Base-by-base conservation (phyloP, 2,888 invertebrate genomes). In the Bedellia somnulentella region DNA sequence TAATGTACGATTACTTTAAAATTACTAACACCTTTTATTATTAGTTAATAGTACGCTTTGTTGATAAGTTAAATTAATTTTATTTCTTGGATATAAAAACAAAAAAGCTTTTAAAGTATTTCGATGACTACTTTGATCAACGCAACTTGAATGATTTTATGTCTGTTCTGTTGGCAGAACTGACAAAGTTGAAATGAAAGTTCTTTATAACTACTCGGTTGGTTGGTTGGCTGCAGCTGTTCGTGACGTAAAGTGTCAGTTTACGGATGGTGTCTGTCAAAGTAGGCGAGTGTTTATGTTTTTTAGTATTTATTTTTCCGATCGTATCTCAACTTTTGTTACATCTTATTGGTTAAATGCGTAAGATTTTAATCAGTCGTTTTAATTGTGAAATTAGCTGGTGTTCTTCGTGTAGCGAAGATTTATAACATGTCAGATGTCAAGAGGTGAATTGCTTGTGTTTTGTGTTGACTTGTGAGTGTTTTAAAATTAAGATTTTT, bases 211-310 rank as follows among this genome's bases (percentile, higher is more conserved):
- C n/a, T n/a, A n/a, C n/a, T n/a, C n/a, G n/a, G n/a, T n/a, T n/a
- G n/a, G n/a, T n/a, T n/a, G n/a, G 31, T 63, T 68, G 68, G 67
- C 54, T 67, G 49, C 48, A 37, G 45, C 49, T n/a, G n/a, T n/a
- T n/a, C n/a, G n/a, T n/a, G n/a, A n/a, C n/a, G 15, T n/a, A 6
- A 51, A 47, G 50, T 62, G 64, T 67, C 64, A 73, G 70, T 71
- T 64, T 61, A 57, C 57, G 52, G 51, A 59, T 56, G 60, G 55
- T 61, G 32, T 52, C 66, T 75, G 73, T 75, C 73, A 75, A 67
- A 67, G 68, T 54, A 59, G 68, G 68, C 63, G 62, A 70, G 62
- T 75, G 73, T 73, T 75, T 75, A 71, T 60, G 67, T 73, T 75
- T 75, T 71, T 64, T 70, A 68, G 61, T 47, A 57, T 58, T 70